These are phyloP conservation scores for Lasioglossum baleicum DNA, from an alignment of 1,140 invertebrate genomes.

Conservation along the genomic window DNA sequence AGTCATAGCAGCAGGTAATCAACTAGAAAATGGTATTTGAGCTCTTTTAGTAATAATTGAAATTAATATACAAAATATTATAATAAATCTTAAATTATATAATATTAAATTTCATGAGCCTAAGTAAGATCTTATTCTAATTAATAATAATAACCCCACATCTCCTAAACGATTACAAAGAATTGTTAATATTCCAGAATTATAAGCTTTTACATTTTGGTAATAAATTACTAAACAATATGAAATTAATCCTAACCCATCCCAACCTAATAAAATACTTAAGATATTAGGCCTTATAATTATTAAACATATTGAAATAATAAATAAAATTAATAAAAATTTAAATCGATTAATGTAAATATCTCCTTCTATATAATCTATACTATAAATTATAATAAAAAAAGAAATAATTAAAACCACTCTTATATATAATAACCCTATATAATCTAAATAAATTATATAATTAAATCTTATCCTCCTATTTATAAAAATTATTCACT, in stretches of 20 bases:
- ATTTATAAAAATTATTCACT: not conserved
- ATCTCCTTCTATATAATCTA: not conserved
- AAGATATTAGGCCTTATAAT: not conserved
- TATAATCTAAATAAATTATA: not conserved
- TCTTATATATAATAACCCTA: not conserved
- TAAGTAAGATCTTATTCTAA: conserved; percentile 81
- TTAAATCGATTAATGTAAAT: not conserved
- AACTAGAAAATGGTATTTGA: conserved; percentile 87
- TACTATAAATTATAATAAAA: not conserved
- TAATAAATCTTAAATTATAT: not conserved
- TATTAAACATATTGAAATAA: not conserved
- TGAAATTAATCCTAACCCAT: too few relatives aligned
- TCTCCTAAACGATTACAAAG: conserved; percentile 72
- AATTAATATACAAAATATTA: conserved; percentile 75
- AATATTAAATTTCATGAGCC: conserved; percentile 75
- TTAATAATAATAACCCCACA: conserved; percentile 81
- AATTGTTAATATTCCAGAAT: too few relatives aligned
- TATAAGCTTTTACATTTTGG: too few relatives aligned
- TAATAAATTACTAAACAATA: too few relatives aligned
- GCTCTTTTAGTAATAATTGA: conserved; percentile 86
- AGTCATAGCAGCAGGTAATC: conserved; percentile 85
- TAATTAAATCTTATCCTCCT: not conserved
- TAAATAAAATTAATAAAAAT: not conserved
- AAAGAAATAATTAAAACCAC: not conserved
- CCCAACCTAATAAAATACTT: too few relatives aligned